These are phyloP conservation scores for Erebia palarica DNA, from an alignment of 2,888 invertebrate genomes.

Conservation along the genomic window DNA sequence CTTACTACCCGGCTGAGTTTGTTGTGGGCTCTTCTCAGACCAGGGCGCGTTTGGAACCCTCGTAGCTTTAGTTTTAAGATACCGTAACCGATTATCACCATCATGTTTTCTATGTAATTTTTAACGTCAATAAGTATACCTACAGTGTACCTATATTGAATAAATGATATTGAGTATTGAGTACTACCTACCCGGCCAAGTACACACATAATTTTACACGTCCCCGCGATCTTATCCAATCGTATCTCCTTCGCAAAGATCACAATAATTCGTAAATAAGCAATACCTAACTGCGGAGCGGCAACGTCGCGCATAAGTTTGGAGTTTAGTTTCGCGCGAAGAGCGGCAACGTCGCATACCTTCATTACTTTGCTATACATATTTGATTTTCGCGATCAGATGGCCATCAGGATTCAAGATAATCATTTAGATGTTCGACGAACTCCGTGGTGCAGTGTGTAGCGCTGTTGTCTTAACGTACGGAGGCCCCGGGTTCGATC, in stretches of 20 bases:
- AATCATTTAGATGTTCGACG: neutral
- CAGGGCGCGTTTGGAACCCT: too few relatives aligned
- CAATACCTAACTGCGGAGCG: slow-evolving; percentile 16
- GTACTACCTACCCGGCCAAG: neutral
- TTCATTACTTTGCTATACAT: slow-evolving; percentile 12
- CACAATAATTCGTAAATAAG: slow-evolving; percentile 3
- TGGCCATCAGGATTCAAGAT: slow-evolving; percentile 10
- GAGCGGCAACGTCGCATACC: slow-evolving; percentile 21
- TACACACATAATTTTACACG: neutral
- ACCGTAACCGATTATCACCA: too few relatives aligned
- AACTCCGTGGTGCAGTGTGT: too few relatives aligned
- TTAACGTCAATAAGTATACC: too few relatives aligned
- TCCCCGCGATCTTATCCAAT: slow-evolving; percentile 16
- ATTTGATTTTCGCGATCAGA: slow-evolving; percentile 6
- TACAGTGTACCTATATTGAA: too few relatives aligned
- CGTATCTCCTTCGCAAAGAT: slow-evolving; percentile 12
- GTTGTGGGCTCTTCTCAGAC: too few relatives aligned
- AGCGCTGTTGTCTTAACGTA: too few relatives aligned
- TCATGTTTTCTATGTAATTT: too few relatives aligned
- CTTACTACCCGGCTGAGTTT: neutral
- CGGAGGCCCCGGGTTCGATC: too few relatives aligned
- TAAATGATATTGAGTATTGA: too few relatives aligned
- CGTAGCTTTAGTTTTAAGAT: too few relatives aligned
- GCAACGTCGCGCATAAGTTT: slow-evolving; percentile 11
- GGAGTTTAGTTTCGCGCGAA: neutral